Base-by-base conservation (phyloP, 2,113 vertebrate genomes). In the Sceloporus undulatus region DNA sequence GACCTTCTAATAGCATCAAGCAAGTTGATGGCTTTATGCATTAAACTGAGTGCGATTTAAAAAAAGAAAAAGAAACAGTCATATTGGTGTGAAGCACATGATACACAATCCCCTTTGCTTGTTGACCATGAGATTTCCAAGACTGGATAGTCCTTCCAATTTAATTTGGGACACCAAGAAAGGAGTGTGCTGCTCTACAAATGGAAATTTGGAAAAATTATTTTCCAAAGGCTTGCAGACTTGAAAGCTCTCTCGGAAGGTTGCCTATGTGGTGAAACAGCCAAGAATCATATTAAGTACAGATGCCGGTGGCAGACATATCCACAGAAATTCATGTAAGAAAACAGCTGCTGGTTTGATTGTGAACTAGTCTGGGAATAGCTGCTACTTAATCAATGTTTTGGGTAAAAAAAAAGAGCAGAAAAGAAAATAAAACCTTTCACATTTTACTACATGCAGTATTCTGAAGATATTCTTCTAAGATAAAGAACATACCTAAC, bases 21-120 rank as follows among this genome's bases (percentile, higher is more conserved):
- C 16, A 2, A 38, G 56, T 27, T 87, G 91, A 92, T 73, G 89
- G 92, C 93, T 94, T 94, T 94, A 91, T 90, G 92, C 88, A 92
- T 87, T 88, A 91, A 91, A 95, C 94, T 93, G 90, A 94, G 90
- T 92, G 93, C 93, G 94, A 95, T 94, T 96, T 92, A 48, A 48
- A 48, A 48, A 7, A 48, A 48, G 94, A 96, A 95, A 59, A 59
- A 10, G 14, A 59, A 59, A 59, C 10, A 59, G 10, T 59, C 56
- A 59, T 9, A 59, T 16, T 59, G 62, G 65, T 91, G 88, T 91
- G 91, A 93, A 91, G 89, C 92, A 94, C 92, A 93, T 92, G 92
- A 48, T 90, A 2, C 5, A 87, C 87, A 90, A 85, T 92, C 93
- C 93, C 87, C 74, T 93, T 85, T 88, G 70, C 56, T 94, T 85